phyloP scores from a whole-genome alignment of 2,797 vertebrate genomes.

The Anas bahamensis region DNA sequence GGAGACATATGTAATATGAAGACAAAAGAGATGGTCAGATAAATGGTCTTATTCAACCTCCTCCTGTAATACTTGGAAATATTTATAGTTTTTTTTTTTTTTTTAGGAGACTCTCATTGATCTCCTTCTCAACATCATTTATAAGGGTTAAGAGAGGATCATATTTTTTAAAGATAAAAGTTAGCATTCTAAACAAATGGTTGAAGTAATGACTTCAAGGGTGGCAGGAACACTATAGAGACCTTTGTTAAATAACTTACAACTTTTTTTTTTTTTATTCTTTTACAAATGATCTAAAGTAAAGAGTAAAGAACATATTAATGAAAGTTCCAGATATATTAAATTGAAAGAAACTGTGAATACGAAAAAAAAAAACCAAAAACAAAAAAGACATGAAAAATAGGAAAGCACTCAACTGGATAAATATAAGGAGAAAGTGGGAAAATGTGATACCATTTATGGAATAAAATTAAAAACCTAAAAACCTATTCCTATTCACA shows the following conservation, averaged over 20 bases:
- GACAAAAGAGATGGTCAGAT: neutral
- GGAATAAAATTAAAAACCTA: neutral
- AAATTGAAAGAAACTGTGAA: neutral
- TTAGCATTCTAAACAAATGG: neutral
- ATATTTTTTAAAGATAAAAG: neutral
- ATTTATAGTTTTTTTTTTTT: neutral
- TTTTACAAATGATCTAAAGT: neutral
- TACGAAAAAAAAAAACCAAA: neutral
- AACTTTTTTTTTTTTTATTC: neutral
- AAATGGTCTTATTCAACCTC: neutral
- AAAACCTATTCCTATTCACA: neutral
- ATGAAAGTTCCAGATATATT: neutral
- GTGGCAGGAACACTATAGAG: neutral
- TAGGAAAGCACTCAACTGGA: neutral
- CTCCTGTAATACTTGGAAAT: neutral
- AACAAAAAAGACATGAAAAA: neutral
- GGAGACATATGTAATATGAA: neutral
- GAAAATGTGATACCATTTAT: constrained; percentile 6
- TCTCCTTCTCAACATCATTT: neutral
- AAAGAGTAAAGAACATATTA: neutral
- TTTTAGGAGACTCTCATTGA: neutral
- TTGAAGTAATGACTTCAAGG: neutral
- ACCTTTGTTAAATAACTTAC: neutral
- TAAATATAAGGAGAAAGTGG: neutral
- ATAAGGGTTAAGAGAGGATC: neutral